Base-by-base conservation (phyloP, 1,140 invertebrate species). In the Leucophenga varia region DNA sequence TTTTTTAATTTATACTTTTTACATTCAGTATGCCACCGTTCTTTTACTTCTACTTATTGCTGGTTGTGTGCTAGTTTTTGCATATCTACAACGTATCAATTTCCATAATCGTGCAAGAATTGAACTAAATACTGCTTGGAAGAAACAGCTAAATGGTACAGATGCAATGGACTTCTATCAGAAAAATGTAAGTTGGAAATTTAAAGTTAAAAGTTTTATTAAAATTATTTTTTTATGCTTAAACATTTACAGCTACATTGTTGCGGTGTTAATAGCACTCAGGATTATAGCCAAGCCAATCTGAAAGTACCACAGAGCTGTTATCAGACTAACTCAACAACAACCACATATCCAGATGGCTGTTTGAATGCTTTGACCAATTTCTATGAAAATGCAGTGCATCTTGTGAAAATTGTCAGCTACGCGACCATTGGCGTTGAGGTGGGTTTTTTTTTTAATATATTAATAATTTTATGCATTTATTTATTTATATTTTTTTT, bases 351-450 rank as follows among this genome's bases (percentile, higher is more conserved):
- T 7, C 32, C 32, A 16, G 50, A 49, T 0, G 68, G 68, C 19
- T 72, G 68, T 31, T 21, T 63, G 5, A 16, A 8, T 3, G 49
- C 54, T 54, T 19, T 71, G 41, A 49, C 48, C 30, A n/a, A 38
- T 16, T 32, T 38, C 14, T 48, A 42, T 20, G 47, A 57, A n/a
- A 4, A 47, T 0, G 46, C 42, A 2, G 21, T 54, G 4, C 47
- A 53, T 17, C 54, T 36, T n/a, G 47, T 64, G 0, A 52, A 36
- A 32, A 32, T 64, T 9, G 49, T 65, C 35, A 47, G 47, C n/a
- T 69, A 50, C 59, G 57, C 55, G 18, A 25, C 59, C 21, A 47
- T 70, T 35, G 52, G 40, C 7, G 41, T 68, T 9, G 64, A 68
- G 59, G 64, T 64, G 35, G 37, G 52, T 46, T 30, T 13, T 39